Conservation (phyloP, 2,888 invertebrate genomes). For the Encarsia formosa region DNA sequence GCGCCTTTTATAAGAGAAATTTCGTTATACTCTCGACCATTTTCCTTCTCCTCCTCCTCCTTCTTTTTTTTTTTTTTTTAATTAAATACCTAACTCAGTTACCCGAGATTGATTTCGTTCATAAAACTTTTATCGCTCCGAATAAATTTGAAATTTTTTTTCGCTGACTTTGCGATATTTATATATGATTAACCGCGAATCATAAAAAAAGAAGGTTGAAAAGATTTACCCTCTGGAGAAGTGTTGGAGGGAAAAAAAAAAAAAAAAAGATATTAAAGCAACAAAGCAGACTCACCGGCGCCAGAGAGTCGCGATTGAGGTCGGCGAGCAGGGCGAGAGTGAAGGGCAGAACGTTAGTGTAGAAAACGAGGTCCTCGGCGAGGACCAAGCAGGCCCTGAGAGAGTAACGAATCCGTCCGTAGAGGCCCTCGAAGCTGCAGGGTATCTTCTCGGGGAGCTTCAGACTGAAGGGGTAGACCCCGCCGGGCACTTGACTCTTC, state of each 20-base stretch:
- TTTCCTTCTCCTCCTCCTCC: no score
- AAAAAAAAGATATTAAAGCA: neutral
- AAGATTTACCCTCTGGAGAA: no score
- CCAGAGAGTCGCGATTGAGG: conserved; percentile 50
- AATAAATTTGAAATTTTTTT: no score
- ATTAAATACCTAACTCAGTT: no score
- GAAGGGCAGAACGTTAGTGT: conserved; percentile 47
- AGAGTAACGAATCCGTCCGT: conserved; percentile 52
- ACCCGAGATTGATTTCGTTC: no score
- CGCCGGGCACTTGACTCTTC: conserved; percentile 32
- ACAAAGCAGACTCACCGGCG: conserved; percentile 35
- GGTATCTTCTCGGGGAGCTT: conserved; percentile 50
- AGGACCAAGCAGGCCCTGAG: conserved; percentile 50
- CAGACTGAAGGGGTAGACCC: conserved; percentile 50
- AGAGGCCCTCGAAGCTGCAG: conserved; percentile 49
- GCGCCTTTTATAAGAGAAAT: conserved; percentile 6
- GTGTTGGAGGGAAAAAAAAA: neutral
- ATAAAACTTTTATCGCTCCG: no score
- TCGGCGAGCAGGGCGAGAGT: conserved; percentile 52
- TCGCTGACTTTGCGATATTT: no score
- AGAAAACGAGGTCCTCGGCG: conserved; percentile 28
- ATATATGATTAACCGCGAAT: no score
- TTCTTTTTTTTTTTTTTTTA: no score
- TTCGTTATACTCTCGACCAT: neutral
- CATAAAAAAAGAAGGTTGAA: no score